Evolutionary conservation across 1,140 invertebrate genomes (phyloP).

Genomic region (Heliconius nattereri): DNA sequence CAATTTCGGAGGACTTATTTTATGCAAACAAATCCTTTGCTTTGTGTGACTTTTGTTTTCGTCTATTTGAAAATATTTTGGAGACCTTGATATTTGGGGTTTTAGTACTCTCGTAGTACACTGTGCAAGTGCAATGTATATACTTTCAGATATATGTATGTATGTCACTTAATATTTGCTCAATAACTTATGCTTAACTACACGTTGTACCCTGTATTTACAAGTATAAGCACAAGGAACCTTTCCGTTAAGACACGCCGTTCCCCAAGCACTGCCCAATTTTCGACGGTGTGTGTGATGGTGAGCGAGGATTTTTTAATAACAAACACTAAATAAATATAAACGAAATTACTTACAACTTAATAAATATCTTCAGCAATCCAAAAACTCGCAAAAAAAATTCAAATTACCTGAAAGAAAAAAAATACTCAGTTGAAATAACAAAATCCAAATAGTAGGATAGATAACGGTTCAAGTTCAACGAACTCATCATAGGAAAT

Average conservation of each 20-base stretch:
- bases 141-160: not conserved
- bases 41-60: not conserved
- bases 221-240: too few species aligned
- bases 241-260: too few species aligned
- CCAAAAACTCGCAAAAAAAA: not conserved
- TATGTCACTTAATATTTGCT: not conserved
- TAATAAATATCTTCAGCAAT: not conserved
- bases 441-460: not conserved
- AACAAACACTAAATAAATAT: too few species aligned
- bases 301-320: too few species aligned
- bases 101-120: not conserved
- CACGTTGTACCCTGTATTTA: too few species aligned
- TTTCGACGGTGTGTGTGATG: too few species aligned
- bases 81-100: not conserved
- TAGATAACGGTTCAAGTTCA: slow-evolving; percentile 22
- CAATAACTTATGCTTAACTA: not conserved
- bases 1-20: slow-evolving; percentile 17
- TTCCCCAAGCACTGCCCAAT: too few species aligned
- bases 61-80: not conserved
- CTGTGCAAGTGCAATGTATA: not conserved
- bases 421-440: slow-evolving; percentile 1
- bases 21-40: not conserved
- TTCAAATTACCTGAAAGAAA: slow-evolving; percentile 27
- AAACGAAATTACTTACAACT: not conserved
- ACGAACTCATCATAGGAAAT: slow-evolving; percentile 27